Percentiles rank a stretch among this genome's conserved stretches.
Conservation (phyloP, 1,140 invertebrate genomes). For the Acarapis woodi region DNA sequence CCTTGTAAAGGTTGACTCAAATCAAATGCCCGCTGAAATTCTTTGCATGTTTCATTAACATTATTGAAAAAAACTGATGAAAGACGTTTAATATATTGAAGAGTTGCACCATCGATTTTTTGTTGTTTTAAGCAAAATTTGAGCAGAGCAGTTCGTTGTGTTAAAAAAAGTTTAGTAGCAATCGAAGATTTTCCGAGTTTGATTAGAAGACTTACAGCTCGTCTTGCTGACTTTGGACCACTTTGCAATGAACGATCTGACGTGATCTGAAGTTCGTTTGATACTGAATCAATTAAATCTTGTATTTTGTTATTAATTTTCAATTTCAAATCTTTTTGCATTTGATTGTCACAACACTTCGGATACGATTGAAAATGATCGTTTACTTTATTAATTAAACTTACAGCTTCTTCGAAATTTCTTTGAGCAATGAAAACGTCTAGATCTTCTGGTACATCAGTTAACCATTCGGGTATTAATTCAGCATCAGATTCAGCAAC, state of each 20-base stretch:
- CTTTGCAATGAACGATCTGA: constrained; percentile 68
- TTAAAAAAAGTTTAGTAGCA: constrained; percentile 56
- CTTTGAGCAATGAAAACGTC: constrained; percentile 89
- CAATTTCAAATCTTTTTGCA: constrained; percentile 11
- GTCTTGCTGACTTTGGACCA: constrained; percentile 53
- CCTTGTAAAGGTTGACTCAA: not conserved
- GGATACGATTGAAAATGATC: constrained; percentile 14
- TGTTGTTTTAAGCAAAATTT: constrained; percentile 52
- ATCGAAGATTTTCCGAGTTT: constrained; percentile 37
- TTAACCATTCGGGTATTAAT: constrained; percentile 48
- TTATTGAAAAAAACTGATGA: constrained; percentile 61
- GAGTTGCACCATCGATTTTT: constrained; percentile 49
- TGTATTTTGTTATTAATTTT: constrained; percentile 41
- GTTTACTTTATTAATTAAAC: constrained; percentile 33
- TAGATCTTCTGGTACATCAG: constrained; percentile 71
- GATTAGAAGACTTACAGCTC: constrained; percentile 58
- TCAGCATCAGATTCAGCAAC: constrained; percentile 9
- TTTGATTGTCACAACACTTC: constrained; percentile 9
- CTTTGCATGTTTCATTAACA: constrained; percentile 50
- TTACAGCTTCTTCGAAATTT: constrained; percentile 78
- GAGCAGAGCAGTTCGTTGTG: constrained; percentile 47
- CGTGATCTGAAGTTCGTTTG: constrained; percentile 55
- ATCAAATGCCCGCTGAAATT: constrained; percentile 48
- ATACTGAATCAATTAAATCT: constrained; percentile 47
- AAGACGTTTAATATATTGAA: constrained; percentile 50